Conservation (phyloP, 2,888 invertebrate species). For the Heteromyza rotundicornis region DNA sequence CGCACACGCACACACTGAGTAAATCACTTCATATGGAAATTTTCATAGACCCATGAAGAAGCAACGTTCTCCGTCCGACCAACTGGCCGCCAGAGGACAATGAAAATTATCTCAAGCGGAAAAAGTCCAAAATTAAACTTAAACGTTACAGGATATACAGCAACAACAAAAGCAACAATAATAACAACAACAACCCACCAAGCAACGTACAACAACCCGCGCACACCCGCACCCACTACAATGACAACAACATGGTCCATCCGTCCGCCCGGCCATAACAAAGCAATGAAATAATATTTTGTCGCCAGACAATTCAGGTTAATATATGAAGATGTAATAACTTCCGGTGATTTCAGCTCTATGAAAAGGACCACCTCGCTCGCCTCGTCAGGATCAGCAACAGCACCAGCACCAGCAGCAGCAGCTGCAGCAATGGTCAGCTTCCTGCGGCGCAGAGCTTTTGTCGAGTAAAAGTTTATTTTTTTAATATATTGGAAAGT, state of each 20-base stretch:
- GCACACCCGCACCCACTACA: neutral
- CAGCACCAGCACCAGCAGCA: no score
- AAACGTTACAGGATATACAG: constrained; percentile 55
- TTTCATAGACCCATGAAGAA: constrained; percentile 21
- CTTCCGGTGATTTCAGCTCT: constrained; percentile 57
- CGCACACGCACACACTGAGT: constrained; percentile 8
- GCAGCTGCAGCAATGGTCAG: constrained; percentile 23
- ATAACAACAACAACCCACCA: constrained; percentile 7
- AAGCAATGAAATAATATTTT: constrained; percentile 18
- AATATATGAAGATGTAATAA: constrained; percentile 60
- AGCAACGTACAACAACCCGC: neutral
- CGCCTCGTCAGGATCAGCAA: no score
- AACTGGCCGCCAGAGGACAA: constrained; percentile 42
- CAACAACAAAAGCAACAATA: constrained; percentile 35
- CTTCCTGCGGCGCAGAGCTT: constrained; percentile 40
- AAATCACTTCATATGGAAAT: constrained; percentile 41
- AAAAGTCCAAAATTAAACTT: constrained; percentile 61
- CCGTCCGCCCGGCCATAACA: neutral
- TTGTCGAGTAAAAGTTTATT: constrained; percentile 36
- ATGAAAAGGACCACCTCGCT: constrained; percentile 34
- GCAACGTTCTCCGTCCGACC: constrained; percentile 20
- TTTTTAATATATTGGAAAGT: constrained; percentile 12
- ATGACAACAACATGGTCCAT: constrained; percentile 5
- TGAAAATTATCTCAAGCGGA: constrained; percentile 57
- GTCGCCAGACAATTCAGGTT: constrained; percentile 42